Conservation (phyloP, 2,797 vertebrate species). For the Cygnus olor region DNA sequence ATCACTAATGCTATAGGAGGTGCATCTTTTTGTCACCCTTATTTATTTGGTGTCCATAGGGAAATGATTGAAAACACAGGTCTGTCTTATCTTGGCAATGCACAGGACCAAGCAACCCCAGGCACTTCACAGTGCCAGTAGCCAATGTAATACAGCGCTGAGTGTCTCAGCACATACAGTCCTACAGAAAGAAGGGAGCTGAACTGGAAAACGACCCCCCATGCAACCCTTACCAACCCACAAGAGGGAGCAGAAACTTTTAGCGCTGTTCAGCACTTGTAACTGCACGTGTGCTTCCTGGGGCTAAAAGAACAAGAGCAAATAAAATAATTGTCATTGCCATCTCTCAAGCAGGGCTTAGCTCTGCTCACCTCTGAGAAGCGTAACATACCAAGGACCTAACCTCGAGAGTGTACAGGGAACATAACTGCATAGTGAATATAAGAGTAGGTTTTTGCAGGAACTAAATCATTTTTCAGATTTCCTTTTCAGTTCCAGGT, state of each 20-base stretch:
- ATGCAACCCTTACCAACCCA: background rate
- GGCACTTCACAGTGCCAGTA: background rate
- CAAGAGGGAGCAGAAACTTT: background rate
- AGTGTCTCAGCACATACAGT: background rate
- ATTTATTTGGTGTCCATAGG: background rate
- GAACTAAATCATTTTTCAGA: background rate
- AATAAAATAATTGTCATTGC: rapidly evolving
- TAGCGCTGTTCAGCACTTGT: background rate
- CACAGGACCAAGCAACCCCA: background rate
- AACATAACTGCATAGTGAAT: background rate
- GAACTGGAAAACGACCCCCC: background rate
- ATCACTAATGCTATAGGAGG: background rate
- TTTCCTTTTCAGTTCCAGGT: background rate
- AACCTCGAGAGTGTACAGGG: too few relatives aligned
- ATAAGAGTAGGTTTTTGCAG: background rate
- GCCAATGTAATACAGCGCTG: background rate
- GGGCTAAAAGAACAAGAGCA: background rate
- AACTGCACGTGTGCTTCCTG: background rate
- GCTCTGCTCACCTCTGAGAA: background rate
- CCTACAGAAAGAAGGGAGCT: background rate
- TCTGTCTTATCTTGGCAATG: rapidly evolving
- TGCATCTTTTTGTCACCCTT: background rate
- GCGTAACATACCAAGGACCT: background rate
- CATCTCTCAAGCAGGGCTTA: background rate
- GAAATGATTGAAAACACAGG: background rate